phyloP scores from a whole-genome alignment of 2,113 vertebrate genomes.

The Syngnathus scovelli region DNA sequence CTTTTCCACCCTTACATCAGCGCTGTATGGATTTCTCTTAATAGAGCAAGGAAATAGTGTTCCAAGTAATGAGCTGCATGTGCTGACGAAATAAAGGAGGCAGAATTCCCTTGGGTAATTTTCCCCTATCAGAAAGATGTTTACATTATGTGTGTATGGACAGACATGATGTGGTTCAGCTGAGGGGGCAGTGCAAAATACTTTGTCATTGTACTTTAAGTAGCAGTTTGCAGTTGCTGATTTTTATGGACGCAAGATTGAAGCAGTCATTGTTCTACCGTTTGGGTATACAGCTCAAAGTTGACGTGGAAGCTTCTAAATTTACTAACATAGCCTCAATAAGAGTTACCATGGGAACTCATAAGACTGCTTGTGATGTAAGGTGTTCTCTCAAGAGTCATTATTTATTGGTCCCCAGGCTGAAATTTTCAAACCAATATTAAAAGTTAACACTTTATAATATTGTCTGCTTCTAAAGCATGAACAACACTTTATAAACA shows the following conservation, averaged over 20 bases:
- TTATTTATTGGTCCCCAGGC: not conserved
- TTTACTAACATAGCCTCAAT: slow-evolving; percentile 67
- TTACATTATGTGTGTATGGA: no score
- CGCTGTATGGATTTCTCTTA: not conserved
- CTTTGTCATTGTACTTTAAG: no score
- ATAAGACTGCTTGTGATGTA: slow-evolving; percentile 53
- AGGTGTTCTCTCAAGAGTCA: slow-evolving; percentile 35
- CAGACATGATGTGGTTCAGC: slow-evolving; percentile 31
- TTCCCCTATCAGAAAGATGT: no score
- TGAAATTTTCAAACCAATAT: not conserved
- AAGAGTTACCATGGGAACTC: slow-evolving; percentile 71
- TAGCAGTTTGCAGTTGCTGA: slow-evolving; percentile 25
- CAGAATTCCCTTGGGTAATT: not conserved
- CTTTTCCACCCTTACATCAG: not conserved
- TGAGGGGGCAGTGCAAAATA: no score
- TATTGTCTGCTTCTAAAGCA: no score
- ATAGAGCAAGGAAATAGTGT: not conserved
- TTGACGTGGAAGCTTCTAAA: slow-evolving; percentile 59
- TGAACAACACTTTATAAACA: no score
- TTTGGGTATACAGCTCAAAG: no score
- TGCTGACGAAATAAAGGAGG: not conserved
- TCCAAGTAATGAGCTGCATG: not conserved
- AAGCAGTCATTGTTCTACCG: no score
- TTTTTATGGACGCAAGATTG: no score
- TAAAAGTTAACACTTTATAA: not conserved